Percentiles rank a stretch among this genome's conserved stretches.
phyloP scores from a whole-genome alignment of 2,113 vertebrate species.

The Psittacula cyanocephala region DNA sequence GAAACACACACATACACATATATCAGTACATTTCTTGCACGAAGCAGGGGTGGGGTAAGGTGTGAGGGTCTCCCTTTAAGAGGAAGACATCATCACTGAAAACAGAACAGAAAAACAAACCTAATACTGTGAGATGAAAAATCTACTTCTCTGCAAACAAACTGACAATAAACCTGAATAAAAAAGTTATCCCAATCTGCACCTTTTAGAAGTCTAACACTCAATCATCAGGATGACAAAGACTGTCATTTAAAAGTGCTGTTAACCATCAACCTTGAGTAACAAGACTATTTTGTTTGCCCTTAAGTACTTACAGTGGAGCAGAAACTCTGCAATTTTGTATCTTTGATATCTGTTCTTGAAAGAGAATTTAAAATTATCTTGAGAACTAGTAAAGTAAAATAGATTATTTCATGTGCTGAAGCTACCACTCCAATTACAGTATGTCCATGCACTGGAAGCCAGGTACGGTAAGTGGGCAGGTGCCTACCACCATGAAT shows the following conservation, averaged over 20 bases:
- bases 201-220: not conserved
- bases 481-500: not conserved
- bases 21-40: not conserved
- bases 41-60: not conserved
- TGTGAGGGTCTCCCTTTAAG: not conserved
- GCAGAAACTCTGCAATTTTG: not conserved
- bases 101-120: not conserved
- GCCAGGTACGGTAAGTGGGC: not conserved
- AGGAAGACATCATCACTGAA: not conserved
- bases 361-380: not conserved
- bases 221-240: not conserved
- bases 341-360: not conserved
- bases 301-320: not conserved
- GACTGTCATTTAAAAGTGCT: not conserved
- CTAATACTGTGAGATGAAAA: not conserved
- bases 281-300: not conserved
- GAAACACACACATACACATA: rapidly evolving
- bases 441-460: not conserved
- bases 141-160: not conserved
- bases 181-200: not conserved
- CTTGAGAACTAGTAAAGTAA: not conserved
- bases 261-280: not conserved
- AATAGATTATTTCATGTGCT: not conserved
- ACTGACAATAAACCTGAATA: not conserved
- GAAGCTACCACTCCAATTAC: not conserved